Evolutionary conservation across 1,140 invertebrate species (phyloP).

Genomic region (Ceratoteleas bidentatus): DNA sequence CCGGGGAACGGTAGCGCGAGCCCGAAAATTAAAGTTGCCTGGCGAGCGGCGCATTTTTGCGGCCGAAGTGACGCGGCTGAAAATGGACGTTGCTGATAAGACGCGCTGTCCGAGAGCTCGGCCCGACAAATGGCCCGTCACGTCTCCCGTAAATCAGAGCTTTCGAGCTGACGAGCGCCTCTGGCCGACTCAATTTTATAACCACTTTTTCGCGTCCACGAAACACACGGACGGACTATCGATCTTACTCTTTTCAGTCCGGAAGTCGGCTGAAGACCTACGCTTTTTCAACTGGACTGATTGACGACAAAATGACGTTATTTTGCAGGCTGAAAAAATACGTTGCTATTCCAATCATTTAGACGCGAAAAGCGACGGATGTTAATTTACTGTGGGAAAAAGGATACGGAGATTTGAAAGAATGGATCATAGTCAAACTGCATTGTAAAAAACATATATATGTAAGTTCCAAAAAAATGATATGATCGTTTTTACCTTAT

Average conservation of each 20-base stretch:
- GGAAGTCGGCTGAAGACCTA: background rate
- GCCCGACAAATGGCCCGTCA: conserved; percentile 80
- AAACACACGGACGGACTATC: background rate
- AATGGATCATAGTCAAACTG: no score
- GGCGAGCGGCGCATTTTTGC: conserved; percentile 65
- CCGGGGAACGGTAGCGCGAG: conserved; percentile 49
- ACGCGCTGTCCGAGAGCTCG: conserved; percentile 73
- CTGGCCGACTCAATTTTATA: conserved; percentile 42
- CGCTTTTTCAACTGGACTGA: no score
- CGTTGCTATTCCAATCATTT: no score
- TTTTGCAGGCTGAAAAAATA: no score
- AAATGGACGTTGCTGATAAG: conserved; percentile 80
- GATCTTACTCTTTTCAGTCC: background rate
- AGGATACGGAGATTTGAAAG: no score
- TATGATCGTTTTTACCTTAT: no score
- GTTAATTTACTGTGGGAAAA: no score
- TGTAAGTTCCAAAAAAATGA: no score
- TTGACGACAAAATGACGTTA: no score
- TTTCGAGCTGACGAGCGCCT: conserved; percentile 26
- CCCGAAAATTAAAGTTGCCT: conserved; percentile 63
- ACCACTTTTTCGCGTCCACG: conserved; percentile 19
- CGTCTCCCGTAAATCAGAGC: conserved; percentile 79
- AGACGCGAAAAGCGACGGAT: no score
- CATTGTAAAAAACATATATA: no score
- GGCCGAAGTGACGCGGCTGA: conserved; percentile 64